phyloP scores from a whole-genome alignment of 2,113 vertebrate species.

The Miniopterus natalensis region DNA sequence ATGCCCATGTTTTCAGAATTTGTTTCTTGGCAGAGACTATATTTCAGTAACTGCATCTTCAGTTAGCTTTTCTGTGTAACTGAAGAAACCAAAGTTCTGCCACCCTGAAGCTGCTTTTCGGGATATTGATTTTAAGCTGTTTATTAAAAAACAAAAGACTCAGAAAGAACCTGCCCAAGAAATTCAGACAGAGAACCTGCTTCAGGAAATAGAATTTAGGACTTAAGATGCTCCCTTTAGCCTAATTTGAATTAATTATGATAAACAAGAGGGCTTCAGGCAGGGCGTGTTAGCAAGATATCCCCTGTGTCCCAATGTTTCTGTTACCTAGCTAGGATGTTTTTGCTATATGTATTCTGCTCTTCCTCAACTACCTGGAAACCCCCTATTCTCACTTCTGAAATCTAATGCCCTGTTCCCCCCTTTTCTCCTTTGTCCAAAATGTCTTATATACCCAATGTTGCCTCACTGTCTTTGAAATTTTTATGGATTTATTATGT shows the following conservation, averaged over 20 bases:
- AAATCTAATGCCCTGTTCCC: background rate
- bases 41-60: background rate
- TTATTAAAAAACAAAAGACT: background rate
- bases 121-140: background rate
- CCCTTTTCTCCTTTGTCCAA: background rate
- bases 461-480: background rate
- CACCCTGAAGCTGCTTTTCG: background rate
- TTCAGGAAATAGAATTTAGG: background rate
- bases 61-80: background rate
- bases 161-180: background rate
- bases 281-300: background rate
- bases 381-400: background rate
- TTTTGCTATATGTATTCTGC: background rate
- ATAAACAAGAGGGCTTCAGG: background rate
- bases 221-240: background rate
- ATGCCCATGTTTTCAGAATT: conserved; percentile 38
- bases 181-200: background rate
- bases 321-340: background rate
- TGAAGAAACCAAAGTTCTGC: background rate
- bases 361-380: background rate
- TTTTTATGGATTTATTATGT: background rate
- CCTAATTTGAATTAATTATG: background rate
- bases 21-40: background rate
- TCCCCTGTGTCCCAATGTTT: background rate
- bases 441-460: background rate